Conservation (phyloP, 2,888 invertebrate genomes). For the Gnatocerus cornutus region DNA sequence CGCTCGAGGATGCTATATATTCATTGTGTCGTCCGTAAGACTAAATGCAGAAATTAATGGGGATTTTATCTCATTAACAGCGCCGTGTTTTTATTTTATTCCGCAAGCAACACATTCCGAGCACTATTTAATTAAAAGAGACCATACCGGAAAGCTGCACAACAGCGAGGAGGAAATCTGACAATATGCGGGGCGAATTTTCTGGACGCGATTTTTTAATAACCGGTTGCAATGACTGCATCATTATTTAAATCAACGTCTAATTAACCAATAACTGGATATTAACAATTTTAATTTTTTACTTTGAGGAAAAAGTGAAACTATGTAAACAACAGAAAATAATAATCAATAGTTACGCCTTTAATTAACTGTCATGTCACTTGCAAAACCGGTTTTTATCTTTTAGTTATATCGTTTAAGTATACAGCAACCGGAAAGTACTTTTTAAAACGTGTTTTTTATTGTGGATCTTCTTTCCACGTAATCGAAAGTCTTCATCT, state of each 20-base stretch:
- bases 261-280: not conserved
- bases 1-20: conserved; percentile 63
- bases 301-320: too few species aligned
- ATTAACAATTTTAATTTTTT: too few species aligned
- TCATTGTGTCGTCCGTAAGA: conserved; percentile 64
- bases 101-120: conserved; percentile 48
- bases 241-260: conserved; percentile 3
- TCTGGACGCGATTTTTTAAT: too few species aligned
- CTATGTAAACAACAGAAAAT: too few species aligned
- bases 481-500: too few species aligned
- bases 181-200: conserved; percentile 19
- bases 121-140: conserved; percentile 48
- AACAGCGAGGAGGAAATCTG: conserved; percentile 26
- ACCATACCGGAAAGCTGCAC: conserved; percentile 42
- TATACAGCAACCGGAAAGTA: too few species aligned
- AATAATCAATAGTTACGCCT: too few species aligned
- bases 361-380: too few species aligned
- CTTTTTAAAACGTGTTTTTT: too few species aligned
- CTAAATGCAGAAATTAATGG: conserved; percentile 67
- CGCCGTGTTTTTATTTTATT: conserved; percentile 59
- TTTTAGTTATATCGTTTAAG: too few species aligned
- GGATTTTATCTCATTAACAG: conserved; percentile 67
- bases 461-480: too few species aligned
- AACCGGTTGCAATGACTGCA: not conserved
- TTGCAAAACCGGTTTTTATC: too few species aligned